Evolutionary conservation across 2,888 invertebrate species (phyloP).

Genomic region (Scaptomyza polygonia): DNA sequence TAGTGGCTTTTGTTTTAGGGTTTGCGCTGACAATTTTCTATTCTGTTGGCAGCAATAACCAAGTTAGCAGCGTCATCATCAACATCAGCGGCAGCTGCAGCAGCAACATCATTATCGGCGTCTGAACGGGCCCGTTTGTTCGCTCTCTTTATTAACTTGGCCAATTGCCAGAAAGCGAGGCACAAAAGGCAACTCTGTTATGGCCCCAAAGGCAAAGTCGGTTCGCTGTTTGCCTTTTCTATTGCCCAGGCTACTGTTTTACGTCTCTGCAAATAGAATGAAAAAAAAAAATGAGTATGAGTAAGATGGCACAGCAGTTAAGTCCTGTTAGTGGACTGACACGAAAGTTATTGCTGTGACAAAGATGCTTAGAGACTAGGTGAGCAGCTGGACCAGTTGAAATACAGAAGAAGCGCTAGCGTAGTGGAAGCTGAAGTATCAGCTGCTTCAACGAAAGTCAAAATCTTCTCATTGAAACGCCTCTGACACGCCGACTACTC

Average conservation of each 20-base stretch:
- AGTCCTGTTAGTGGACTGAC: conserved; percentile 69
- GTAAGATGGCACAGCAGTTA: conserved; percentile 43
- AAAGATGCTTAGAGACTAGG: conserved; percentile 52
- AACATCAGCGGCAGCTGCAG: conserved; percentile 59
- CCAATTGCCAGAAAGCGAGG: conserved; percentile 72
- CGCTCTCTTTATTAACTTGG: conserved; percentile 73
- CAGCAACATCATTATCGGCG: conserved; percentile 68
- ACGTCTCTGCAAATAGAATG: conserved; percentile 58
- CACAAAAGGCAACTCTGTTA: conserved; percentile 60
- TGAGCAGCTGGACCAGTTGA: conserved; percentile 9
- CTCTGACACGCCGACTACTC: conserved; percentile 24
- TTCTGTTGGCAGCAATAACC: conserved; percentile 70
- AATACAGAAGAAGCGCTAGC: background rate
- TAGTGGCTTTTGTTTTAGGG: conserved; percentile 32
- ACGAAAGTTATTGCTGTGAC: conserved; percentile 76
- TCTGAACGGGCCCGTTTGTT: conserved; percentile 36
- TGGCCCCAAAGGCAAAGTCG: conserved; percentile 36
- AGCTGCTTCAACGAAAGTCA: conserved; percentile 16
- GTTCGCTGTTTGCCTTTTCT: conserved; percentile 56
- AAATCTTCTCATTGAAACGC: conserved; percentile 59
- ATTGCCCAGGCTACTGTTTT: conserved; percentile 55
- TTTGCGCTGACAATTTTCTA: conserved; percentile 43
- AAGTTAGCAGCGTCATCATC: conserved; percentile 76
- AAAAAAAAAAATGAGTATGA: conserved; percentile 5
- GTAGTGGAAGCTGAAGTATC: background rate